A percentile compares a stretch with the other conserved stretches of the same genome.
Conservation (phyloP, 2,797 vertebrate genomes). For the Tamandua tetradactyla region DNA sequence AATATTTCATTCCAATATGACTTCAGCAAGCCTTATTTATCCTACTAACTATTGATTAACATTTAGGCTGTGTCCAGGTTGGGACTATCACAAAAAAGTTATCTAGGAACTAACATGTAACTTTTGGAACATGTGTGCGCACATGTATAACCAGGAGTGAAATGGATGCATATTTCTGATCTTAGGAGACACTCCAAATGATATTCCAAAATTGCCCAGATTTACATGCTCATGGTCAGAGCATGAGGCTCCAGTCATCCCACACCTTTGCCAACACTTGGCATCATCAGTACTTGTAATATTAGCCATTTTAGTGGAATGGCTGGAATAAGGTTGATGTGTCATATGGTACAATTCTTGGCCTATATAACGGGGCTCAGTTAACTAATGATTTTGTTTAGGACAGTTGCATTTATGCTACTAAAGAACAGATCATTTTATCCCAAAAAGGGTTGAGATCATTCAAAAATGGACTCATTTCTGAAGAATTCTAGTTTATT, state of each 20-base stretch:
- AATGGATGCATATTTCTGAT: not conserved
- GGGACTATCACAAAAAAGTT: not conserved
- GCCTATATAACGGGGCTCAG: no score
- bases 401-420: no score
- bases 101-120: no score
- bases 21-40: no score
- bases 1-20: not conserved
- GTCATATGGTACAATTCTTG: no score
- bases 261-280: no score
- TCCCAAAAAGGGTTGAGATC: no score
- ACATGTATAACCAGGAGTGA: not conserved
- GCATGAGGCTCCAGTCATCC: no score
- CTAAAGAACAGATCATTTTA: not conserved
- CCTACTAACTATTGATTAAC: not conserved
- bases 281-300: no score
- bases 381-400: no score
- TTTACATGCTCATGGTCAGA: not conserved
- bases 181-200: not conserved
- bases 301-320: not conserved
- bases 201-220: not conserved
- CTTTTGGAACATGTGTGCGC: not conserved
- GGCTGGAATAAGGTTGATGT: no score
- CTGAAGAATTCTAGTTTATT: not conserved
- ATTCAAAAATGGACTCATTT: not conserved
- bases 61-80: not conserved